Evolutionary conservation across 2,797 vertebrate genomes (phyloP).

Genomic region (Chaenodraco wilsoni): DNA sequence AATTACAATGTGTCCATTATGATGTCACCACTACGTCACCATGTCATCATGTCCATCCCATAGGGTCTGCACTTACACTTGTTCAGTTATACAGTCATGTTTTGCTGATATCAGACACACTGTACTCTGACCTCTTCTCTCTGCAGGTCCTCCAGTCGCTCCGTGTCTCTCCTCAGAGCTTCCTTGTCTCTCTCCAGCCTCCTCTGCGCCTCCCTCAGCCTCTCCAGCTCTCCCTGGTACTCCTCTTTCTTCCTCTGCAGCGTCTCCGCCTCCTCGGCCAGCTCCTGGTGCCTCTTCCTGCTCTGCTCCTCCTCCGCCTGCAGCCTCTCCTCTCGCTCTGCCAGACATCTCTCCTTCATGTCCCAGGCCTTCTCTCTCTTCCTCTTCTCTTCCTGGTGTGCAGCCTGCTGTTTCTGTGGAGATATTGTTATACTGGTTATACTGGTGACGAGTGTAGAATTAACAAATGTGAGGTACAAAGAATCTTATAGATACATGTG

Average conservation of each 20-base stretch:
- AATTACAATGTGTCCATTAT: too few species aligned
- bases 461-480: not conserved
- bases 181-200: conserved; percentile 88
- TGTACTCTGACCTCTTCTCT: conserved; percentile 58
- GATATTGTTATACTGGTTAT: too few species aligned
- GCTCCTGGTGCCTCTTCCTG: conserved; percentile 65
- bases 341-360: conserved; percentile 81
- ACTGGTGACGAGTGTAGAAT: too few species aligned
- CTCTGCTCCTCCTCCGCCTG: conserved; percentile 80
- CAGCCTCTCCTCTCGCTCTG: conserved; percentile 79
- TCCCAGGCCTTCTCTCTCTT: conserved; percentile 87
- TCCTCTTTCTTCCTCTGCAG: conserved; percentile 83
- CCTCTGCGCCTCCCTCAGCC: conserved; percentile 83
- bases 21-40: too few species aligned
- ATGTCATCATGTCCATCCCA: too few species aligned
- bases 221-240: conserved; percentile 88
- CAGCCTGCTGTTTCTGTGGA: conserved; percentile 86
- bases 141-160: conserved; percentile 73
- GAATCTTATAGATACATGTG: not conserved
- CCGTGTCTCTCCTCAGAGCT: conserved; percentile 81
- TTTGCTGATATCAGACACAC: too few species aligned
- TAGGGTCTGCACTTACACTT: too few species aligned
- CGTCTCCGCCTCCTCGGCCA: conserved; percentile 80
- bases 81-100: too few species aligned
- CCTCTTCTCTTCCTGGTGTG: conserved; percentile 87